These are phyloP conservation scores for Platycheirus albimanus DNA, from an alignment of 2,888 invertebrate genomes.

Conservation along the genomic window DNA sequence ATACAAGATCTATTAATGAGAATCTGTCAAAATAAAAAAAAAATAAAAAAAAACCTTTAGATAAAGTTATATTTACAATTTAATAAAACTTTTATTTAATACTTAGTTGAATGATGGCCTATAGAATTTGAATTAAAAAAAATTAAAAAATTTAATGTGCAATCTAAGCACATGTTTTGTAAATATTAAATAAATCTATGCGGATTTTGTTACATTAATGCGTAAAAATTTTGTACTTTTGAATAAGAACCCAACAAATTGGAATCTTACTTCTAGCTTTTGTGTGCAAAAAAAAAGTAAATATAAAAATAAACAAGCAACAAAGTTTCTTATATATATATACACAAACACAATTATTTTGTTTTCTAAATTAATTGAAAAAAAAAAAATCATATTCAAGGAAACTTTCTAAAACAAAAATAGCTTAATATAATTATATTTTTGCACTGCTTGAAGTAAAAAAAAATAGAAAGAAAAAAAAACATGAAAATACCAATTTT, in stretches of 20 bases:
- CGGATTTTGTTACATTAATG: constrained; percentile 39
- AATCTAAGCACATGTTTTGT: constrained; percentile 37
- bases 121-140: constrained; percentile 27
- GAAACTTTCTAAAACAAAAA: constrained; percentile 42
- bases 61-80: constrained; percentile 71
- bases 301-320: constrained; percentile 20
- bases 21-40: constrained; percentile 34
- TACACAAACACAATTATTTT: constrained; percentile 21
- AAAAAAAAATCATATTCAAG: constrained; percentile 22
- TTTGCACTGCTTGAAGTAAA: constrained; percentile 66
- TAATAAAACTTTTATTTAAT: constrained; percentile 57
- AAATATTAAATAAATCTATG: constrained; percentile 40
- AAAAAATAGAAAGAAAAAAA: constrained; percentile 6
- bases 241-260: constrained; percentile 30
- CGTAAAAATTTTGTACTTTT: constrained; percentile 62
- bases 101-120: constrained; percentile 67
- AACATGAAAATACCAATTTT: constrained; percentile 30
- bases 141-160: constrained; percentile 26
- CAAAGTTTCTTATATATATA: constrained; percentile 27
- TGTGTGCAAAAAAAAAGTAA: constrained; percentile 40
- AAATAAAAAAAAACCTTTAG: constrained; percentile 38
- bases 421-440: constrained; percentile 66
- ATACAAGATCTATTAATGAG: constrained; percentile 32
- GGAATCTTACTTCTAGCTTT: constrained; percentile 55
- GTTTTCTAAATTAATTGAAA: constrained; percentile 17